A percentile compares a stretch with the other conserved stretches of the same genome.
phyloP scores from a whole-genome alignment of 1,140 invertebrate genomes.

The Bombus vancouverensis region DNA sequence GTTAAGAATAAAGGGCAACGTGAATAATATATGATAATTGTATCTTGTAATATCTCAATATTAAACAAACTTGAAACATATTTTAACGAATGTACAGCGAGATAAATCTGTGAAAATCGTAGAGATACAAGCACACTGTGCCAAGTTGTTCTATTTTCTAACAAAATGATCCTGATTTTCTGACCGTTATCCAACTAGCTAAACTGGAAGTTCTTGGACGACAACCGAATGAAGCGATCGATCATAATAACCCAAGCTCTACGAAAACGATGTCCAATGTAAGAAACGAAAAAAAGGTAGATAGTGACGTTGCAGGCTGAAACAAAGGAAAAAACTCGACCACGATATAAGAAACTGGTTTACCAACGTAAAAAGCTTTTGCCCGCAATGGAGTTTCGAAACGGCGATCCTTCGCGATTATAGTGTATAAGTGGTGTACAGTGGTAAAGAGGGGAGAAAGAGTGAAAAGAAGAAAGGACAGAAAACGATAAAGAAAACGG shows the following conservation, averaged over 20 bases:
- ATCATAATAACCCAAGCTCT: neutral
- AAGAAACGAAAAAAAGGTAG: neutral
- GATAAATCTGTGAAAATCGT: neutral
- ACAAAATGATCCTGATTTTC: neutral
- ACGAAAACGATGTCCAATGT: neutral
- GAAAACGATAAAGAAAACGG: neutral
- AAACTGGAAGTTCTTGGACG: neutral
- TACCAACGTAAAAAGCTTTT: conserved; percentile 27
- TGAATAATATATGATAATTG: too few species aligned
- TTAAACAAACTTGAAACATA: too few species aligned
- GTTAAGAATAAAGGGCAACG: too few species aligned
- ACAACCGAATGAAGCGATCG: neutral
- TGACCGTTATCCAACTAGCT: neutral
- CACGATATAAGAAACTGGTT: conserved; percentile 36
- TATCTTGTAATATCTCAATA: too few species aligned
- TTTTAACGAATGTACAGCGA: neutral
- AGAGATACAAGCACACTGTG: neutral
- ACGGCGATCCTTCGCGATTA: conserved; percentile 33
- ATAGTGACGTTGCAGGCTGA: neutral
- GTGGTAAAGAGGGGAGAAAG: neutral
- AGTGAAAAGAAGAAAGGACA: neutral
- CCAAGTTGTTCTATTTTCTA: neutral
- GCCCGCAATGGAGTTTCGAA: conserved; percentile 34
- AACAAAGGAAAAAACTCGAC: conserved; percentile 3
- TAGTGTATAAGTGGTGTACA: neutral